phyloP scores from a whole-genome alignment of 2,888 invertebrate species.

The Phyllotreta cruciferae region DNA sequence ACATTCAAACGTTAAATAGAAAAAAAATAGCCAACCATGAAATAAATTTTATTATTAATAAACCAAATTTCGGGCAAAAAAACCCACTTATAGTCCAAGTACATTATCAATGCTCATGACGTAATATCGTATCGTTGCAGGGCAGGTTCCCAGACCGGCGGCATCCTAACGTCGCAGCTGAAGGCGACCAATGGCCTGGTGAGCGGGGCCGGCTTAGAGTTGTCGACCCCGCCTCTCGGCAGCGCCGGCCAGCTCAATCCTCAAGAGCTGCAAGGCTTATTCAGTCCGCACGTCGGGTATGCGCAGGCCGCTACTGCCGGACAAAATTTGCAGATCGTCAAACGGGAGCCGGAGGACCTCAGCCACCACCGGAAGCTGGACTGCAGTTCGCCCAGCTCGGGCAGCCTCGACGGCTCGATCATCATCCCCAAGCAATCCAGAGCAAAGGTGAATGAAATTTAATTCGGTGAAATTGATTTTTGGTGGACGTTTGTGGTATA shows the following conservation, averaged over 20 bases:
- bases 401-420: constrained; percentile 63
- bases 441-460: constrained; percentile 64
- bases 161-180: constrained; percentile 72
- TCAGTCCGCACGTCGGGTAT: constrained; percentile 70
- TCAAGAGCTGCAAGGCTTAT: constrained; percentile 65
- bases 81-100: constrained; percentile 23
- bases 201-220: constrained; percentile 70
- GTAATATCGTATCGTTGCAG: constrained; percentile 58
- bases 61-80: neutral
- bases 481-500: constrained; percentile 31
- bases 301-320: constrained; percentile 58
- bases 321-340: constrained; percentile 73
- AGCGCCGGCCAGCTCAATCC: constrained; percentile 67
- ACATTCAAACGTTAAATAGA: neutral
- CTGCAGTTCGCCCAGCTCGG: constrained; percentile 66
- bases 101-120: constrained; percentile 43
- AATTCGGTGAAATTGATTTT: constrained; percentile 39
- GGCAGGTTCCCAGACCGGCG: constrained; percentile 60
- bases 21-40: too few species aligned
- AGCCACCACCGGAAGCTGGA: constrained; percentile 72
- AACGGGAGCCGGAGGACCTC: constrained; percentile 83
- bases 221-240: constrained; percentile 60
- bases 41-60: too few species aligned
- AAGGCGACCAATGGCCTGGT: constrained; percentile 74
- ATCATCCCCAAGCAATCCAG: constrained; percentile 64